Evolutionary conservation across 2,888 invertebrate species (phyloP).

Genomic region (Willowsia nigromaculata): DNA sequence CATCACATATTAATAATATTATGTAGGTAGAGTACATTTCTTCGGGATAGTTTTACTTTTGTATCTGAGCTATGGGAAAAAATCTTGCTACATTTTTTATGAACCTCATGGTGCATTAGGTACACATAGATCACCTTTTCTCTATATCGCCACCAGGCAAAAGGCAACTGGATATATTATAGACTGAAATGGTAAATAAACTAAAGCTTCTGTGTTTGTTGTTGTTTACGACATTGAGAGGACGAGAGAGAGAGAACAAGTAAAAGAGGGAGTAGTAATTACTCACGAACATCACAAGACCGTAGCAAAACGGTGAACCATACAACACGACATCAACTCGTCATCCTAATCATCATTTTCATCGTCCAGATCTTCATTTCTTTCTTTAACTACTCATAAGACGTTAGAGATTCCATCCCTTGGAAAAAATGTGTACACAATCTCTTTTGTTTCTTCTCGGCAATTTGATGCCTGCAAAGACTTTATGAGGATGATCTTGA

Average conservation of each 20-base stretch:
- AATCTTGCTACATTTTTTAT: slow-evolving; percentile 55
- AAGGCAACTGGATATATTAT: not conserved
- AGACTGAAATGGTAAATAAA: slow-evolving; percentile 20
- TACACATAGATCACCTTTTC: slow-evolving; percentile 6
- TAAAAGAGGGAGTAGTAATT: slow-evolving; percentile 56
- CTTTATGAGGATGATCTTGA: not conserved
- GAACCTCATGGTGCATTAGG: slow-evolving; percentile 55
- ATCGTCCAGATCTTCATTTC: slow-evolving; percentile 16
- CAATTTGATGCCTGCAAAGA: not conserved
- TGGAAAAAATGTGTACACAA: slow-evolving; percentile 11
- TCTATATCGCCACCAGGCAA: slow-evolving; percentile 19
- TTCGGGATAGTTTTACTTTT: slow-evolving; percentile 37
- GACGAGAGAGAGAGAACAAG: not conserved
- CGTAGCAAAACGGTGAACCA: slow-evolving; percentile 12
- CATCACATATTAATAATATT: no score
- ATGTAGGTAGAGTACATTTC: slow-evolving; percentile 5
- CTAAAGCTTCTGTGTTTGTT: slow-evolving; percentile 39
- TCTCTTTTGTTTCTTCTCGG: not conserved
- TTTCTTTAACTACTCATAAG: not conserved
- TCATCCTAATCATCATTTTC: slow-evolving; percentile 25
- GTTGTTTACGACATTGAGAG: slow-evolving; percentile 19
- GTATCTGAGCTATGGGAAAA: slow-evolving; percentile 58
- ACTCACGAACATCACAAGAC: slow-evolving; percentile 62
- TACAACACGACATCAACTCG: slow-evolving; percentile 38
- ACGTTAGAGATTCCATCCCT: not conserved